Evolutionary conservation across 1,140 invertebrate species (phyloP), one percentile per base, ranked within the genome.

Genomic region (Drosophila kurseongensis): DNA sequence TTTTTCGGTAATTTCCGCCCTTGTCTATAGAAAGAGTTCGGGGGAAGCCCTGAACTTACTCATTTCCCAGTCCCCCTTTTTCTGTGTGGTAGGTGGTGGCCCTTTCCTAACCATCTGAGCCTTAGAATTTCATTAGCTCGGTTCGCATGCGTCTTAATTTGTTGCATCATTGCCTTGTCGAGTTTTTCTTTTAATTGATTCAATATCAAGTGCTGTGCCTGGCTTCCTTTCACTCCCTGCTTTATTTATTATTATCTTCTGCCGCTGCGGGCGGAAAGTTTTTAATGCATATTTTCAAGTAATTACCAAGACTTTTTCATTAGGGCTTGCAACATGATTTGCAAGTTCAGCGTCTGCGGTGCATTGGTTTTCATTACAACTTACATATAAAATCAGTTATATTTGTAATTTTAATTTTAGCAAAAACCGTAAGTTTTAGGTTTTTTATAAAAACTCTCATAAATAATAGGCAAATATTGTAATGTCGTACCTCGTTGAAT

Each of bases 81-180:
- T 23, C 32, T 41, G n/a, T 23, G 40, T 48, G 59, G 47, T 44
- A 23, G 14, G 52, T 54, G 54, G 47, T 54, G 54, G 47, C 12
- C 29, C 0, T 51, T 63, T 52, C 32, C 44, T 36, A 69, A 69
- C 42, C 44, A 57, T 51, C 36, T 67, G 48, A 56, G 72, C 67
- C 67, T 84, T 84, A 57, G 72, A 79, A 78, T 81, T 85, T 85
- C 81, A 80, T 85, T 85, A 85, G 81, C 81, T 51, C 56, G 42
- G 58, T 75, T 66, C 68, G 71, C 55, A 80, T 85, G 77, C 74
- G 65, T 68, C 78, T 86, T 88, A 82, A 88, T 86, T 86, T 86
- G 75, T 82, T 88, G 82, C 82, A 88, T 88, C 82, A 86, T 86
- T 86, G 82, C 75, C 69, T 68, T 65, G 75, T 72, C 58, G 68